Percentiles rank a stretch among this genome's conserved stretches.
These are phyloP conservation scores for Amiota communis DNA, from an alignment of 2,888 invertebrate genomes.

Conservation along the genomic window DNA sequence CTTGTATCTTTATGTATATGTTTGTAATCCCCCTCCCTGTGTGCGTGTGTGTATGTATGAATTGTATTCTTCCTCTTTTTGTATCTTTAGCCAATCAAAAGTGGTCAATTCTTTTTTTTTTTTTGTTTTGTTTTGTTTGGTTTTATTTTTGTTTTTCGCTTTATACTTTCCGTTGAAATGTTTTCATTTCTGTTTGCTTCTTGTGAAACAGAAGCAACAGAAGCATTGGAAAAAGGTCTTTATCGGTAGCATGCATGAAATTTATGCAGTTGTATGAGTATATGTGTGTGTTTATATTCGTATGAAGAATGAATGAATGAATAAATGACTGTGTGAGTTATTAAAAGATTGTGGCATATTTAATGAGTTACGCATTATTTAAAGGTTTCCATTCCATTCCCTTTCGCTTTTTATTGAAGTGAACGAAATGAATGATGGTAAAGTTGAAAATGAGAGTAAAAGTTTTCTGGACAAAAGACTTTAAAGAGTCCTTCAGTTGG, in stretches of 20 bases:
- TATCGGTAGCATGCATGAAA: constrained; percentile 8
- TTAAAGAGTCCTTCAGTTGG: too few relatives aligned
- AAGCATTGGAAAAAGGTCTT: neutral
- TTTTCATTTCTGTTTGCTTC: too few relatives aligned
- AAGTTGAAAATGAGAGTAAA: too few relatives aligned
- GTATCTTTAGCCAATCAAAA: constrained; percentile 1
- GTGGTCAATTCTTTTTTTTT: neutral
- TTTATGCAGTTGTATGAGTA: constrained; percentile 11
- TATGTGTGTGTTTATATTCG: neutral
- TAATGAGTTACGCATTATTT: neutral
- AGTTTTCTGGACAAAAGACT: too few relatives aligned
- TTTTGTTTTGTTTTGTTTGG: neutral
- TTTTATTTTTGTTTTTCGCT: neutral
- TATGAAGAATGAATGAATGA: neutral
- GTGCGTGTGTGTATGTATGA: neutral
- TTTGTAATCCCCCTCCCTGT: neutral
- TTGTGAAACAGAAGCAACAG: too few relatives aligned
- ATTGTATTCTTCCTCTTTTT: neutral
- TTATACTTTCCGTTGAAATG: too few relatives aligned
- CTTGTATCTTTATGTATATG: neutral
- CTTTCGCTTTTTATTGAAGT: neutral
- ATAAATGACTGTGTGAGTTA: constrained; percentile 1
- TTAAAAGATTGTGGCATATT: constrained; percentile 8
- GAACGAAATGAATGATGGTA: too few relatives aligned
- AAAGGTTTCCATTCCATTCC: neutral